phyloP scores from a whole-genome alignment of 2,113 vertebrate genomes.

The Terrapene triunguis region DNA sequence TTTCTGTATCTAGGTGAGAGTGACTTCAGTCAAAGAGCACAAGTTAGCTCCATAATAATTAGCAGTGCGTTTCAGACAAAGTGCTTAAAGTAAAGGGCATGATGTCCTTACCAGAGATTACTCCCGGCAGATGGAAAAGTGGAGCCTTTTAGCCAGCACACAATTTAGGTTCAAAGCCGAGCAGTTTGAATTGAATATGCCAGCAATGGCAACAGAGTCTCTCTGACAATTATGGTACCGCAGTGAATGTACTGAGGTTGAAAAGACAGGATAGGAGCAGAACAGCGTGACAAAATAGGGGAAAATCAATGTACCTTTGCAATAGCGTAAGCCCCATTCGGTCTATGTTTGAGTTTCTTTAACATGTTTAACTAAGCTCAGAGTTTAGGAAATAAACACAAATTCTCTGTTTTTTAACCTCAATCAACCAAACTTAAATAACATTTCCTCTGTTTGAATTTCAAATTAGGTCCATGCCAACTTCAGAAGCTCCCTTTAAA shows the following conservation, averaged over 20 bases:
- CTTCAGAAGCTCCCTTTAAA: neutral
- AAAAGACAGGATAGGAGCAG: neutral
- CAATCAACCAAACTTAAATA: neutral
- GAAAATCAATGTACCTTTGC: neutral
- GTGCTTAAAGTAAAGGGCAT: neutral
- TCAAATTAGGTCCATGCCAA: neutral
- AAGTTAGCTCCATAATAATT: constrained; percentile 37
- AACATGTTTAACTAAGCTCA: neutral
- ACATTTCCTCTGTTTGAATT: constrained; percentile 9
- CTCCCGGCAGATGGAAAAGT: constrained; percentile 16
- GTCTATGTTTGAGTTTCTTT: neutral
- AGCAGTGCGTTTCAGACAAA: neutral
- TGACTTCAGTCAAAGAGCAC: neutral
- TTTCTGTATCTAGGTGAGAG: neutral
- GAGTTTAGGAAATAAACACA: neutral
- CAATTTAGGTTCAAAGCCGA: constrained; percentile 28
- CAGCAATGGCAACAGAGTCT: neutral
- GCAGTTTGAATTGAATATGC: neutral
- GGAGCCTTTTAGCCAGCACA: neutral
- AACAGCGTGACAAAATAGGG: neutral
- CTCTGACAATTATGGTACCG: neutral
- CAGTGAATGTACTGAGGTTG: neutral
- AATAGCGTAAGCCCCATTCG: neutral
- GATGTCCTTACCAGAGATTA: neutral
- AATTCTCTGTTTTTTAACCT: neutral